Evolutionary conservation across 2,888 invertebrate genomes (phyloP).

Genomic region (Nomada hirtipes): DNA sequence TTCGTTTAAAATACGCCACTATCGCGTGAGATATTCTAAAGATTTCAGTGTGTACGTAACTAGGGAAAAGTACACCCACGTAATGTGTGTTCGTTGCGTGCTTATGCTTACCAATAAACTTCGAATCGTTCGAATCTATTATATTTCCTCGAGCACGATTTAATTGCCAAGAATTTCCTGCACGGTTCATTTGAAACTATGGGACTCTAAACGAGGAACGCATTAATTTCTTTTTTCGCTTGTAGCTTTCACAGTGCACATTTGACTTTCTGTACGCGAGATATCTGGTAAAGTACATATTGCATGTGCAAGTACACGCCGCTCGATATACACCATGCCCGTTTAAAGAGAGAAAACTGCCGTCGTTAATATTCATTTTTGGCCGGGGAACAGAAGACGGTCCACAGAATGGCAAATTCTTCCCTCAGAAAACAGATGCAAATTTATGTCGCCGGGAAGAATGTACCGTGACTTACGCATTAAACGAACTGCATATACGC

Average conservation of each 20-base stretch:
- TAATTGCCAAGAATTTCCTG: neutral
- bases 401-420: neutral
- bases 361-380: neutral
- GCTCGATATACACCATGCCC: no score
- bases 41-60: neutral
- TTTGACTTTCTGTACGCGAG: no score
- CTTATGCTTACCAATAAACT: neutral
- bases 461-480: neutral
- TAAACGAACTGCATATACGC: neutral
- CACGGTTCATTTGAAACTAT: no score
- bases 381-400: neutral
- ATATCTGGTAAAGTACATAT: no score
- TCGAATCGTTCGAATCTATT: no score
- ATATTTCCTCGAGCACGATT: neutral
- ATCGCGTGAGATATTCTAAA: neutral
- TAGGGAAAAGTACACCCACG: neutral
- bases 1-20: constrained; percentile 38
- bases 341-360: neutral
- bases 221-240: neutral
- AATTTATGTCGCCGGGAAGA: neutral
- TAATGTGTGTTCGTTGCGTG: constrained; percentile 8
- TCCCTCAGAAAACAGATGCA: neutral
- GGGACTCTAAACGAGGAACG: no score
- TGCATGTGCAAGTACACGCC: no score
- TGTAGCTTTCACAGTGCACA: no score